Percentiles rank a stretch among this genome's conserved stretches.
These are phyloP conservation scores for Chelon auratus DNA, from an alignment of 2,797 vertebrate genomes.

Conservation along the genomic window DNA sequence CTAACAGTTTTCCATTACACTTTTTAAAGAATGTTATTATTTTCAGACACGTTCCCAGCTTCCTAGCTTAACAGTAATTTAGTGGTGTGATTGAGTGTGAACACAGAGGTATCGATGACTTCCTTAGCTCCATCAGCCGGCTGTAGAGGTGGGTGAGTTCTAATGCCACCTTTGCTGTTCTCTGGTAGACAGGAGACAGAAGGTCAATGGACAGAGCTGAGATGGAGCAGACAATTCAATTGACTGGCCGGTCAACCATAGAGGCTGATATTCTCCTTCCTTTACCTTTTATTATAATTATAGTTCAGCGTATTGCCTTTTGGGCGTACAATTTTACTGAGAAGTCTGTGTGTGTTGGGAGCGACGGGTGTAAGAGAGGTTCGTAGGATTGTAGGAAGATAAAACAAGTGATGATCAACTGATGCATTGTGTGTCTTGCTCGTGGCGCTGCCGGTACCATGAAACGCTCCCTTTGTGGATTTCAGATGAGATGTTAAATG, in stretches of 20 bases:
- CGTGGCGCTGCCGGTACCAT: conserved; percentile 27
- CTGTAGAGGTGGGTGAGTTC: conserved; percentile 41
- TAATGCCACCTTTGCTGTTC: conserved; percentile 51
- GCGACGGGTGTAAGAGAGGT: conserved; percentile 4
- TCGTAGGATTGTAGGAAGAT: conserved; percentile 45
- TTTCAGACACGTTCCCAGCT: not conserved
- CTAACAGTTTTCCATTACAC: not conserved
- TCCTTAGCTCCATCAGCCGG: conserved; percentile 43
- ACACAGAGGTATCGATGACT: conserved; percentile 53
- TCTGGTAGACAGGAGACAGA: conserved; percentile 50
- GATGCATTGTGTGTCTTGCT: conserved; percentile 49
- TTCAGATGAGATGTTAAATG: conserved; percentile 57
- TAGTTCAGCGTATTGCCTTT: conserved; percentile 8
- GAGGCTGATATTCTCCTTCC: conserved; percentile 38
- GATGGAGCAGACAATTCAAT: conserved; percentile 66
- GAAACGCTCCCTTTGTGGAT: conserved; percentile 61
- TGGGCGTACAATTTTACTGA: conserved; percentile 21
- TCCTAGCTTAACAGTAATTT: conserved; percentile 36
- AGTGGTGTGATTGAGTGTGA: conserved; percentile 38
- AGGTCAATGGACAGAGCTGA: conserved; percentile 68
- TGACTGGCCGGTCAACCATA: conserved; percentile 46
- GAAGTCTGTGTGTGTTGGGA: conserved; percentile 3
- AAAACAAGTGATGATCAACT: conserved; percentile 51
- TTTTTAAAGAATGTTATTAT: not conserved
- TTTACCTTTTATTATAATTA: conserved; percentile 42